phyloP scores from a whole-genome alignment of 2,888 invertebrate species.

The Myopa tessellatipennis region DNA sequence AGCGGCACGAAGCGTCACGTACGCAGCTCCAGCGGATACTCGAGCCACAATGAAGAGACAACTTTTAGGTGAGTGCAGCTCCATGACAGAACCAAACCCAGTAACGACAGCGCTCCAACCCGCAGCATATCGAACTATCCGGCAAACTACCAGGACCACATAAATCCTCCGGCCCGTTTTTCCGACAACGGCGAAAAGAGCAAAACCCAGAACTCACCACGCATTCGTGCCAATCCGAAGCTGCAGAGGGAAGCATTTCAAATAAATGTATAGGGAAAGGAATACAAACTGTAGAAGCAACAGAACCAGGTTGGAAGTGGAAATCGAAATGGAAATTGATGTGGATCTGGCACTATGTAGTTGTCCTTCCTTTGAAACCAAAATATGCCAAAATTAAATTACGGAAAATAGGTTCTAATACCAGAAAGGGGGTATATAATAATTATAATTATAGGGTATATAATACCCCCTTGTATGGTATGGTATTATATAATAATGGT shows the following conservation, averaged over 20 bases:
- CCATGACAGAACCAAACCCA: background rate
- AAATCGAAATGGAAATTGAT: background rate
- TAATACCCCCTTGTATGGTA: too few relatives aligned
- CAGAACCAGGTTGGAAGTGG: background rate
- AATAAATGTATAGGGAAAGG: conserved; percentile 76
- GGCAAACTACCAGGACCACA: conserved; percentile 83
- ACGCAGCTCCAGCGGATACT: conserved; percentile 83
- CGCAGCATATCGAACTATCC: conserved; percentile 81
- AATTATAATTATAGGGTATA: too few relatives aligned
- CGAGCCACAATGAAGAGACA: conserved; percentile 86
- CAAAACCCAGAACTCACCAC: conserved; percentile 67
- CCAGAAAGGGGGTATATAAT: too few relatives aligned
- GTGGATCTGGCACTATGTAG: too few relatives aligned
- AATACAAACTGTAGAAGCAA: background rate
- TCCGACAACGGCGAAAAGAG: conserved; percentile 74
- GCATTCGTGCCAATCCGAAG: conserved; percentile 70
- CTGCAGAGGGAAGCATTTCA: conserved; percentile 79
- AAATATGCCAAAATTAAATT: background rate
- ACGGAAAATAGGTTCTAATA: too few relatives aligned
- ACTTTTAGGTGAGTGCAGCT: conserved; percentile 76
- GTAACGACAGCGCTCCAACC: background rate
- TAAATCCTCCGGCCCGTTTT: conserved; percentile 88
- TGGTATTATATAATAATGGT: too few relatives aligned
- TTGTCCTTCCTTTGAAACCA: too few relatives aligned
- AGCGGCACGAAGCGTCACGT: conserved; percentile 76